phyloP scores from a whole-genome alignment of 2,797 vertebrate species.

The Taenioides sp. region DNA sequence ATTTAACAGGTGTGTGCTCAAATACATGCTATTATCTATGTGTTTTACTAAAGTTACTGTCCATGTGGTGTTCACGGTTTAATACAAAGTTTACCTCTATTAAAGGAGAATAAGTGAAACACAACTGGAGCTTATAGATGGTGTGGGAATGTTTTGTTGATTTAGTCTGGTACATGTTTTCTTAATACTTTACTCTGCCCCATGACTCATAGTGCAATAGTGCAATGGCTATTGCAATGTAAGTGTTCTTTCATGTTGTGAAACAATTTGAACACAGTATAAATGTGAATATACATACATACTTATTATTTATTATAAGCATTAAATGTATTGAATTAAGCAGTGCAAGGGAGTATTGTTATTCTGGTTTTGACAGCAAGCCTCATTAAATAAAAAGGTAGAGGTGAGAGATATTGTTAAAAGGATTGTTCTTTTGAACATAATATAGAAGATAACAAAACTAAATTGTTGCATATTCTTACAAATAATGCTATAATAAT shows the following conservation, averaged over 20 bases:
- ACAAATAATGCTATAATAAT: too few species aligned
- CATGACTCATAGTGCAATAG: neutral
- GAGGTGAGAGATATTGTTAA: neutral
- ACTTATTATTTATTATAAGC: neutral
- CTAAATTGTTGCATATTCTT: neutral
- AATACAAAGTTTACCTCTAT: neutral
- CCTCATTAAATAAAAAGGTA: neutral
- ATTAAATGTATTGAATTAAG: neutral
- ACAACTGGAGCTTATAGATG: neutral
- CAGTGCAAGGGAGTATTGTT: neutral
- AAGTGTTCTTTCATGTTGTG: neutral
- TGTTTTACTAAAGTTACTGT: neutral
- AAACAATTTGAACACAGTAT: neutral
- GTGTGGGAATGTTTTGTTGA: neutral
- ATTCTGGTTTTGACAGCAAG: neutral
- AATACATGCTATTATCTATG: neutral
- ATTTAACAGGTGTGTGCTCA: slow-evolving; percentile 35
- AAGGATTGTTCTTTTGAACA: neutral
- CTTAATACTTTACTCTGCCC: neutral
- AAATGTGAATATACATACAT: neutral
- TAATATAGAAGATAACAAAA: neutral
- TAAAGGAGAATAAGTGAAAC: neutral
- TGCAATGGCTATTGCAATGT: neutral
- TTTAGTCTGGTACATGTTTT: neutral
- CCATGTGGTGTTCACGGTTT: neutral